phyloP scores from a whole-genome alignment of 2,888 invertebrate species.

The Drosophila robusta region DNA sequence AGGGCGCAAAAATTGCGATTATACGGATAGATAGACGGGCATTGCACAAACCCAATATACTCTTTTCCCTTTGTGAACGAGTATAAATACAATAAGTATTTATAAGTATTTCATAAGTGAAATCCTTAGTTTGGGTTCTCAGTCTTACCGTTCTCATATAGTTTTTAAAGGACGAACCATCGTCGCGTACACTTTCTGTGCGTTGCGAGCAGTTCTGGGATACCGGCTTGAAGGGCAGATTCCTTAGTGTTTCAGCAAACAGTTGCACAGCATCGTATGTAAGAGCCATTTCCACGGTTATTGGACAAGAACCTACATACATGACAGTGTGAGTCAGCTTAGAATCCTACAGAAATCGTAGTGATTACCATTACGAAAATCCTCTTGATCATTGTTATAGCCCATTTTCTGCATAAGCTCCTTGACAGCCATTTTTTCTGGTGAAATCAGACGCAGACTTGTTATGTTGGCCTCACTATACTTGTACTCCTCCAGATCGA shows the following conservation, averaged over 20 bases:
- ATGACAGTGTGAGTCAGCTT: neutral
- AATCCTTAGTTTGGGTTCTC: too few relatives aligned
- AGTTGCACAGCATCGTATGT: conserved; percentile 93
- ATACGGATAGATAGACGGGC: too few relatives aligned
- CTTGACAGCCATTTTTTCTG: conserved; percentile 86
- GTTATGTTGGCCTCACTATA: conserved; percentile 94
- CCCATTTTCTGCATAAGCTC: conserved; percentile 77
- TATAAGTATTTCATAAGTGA: neutral
- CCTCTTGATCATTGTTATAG: conserved; percentile 64
- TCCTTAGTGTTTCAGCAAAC: conserved; percentile 91
- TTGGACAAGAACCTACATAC: conserved; percentile 80
- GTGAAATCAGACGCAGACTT: conserved; percentile 89
- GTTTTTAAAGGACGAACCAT: conserved; percentile 93
- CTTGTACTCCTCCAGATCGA: conserved; percentile 90
- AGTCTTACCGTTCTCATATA: conserved; percentile 86
- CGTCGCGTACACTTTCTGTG: conserved; percentile 88
- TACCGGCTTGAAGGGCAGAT: conserved; percentile 86
- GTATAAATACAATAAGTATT: too few relatives aligned
- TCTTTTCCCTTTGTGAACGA: too few relatives aligned
- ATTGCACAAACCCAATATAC: too few relatives aligned
- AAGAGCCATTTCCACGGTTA: conserved; percentile 90
- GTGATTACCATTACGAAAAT: conserved; percentile 72
- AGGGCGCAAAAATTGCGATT: too few relatives aligned
- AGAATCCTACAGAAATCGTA: neutral
- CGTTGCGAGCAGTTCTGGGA: conserved; percentile 87